Evolutionary conservation across 2,797 vertebrate genomes (phyloP).

Genomic region (Coluber constrictor): DNA sequence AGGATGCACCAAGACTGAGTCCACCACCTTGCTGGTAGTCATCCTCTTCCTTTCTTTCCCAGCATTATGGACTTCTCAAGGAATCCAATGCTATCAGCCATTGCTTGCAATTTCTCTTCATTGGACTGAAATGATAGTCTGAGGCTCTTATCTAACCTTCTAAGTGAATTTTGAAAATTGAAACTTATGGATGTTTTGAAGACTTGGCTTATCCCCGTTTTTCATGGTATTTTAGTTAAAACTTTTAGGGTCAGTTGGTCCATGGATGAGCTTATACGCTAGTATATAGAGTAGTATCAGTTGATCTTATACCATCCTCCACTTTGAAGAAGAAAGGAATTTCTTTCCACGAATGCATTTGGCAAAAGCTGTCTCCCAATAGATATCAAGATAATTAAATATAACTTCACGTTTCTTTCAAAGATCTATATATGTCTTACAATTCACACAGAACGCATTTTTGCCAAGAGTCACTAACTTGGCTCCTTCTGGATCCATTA

Average conservation of each 20-base stretch:
- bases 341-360: neutral
- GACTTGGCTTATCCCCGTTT: neutral
- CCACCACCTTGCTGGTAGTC: neutral
- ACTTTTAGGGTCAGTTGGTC: neutral
- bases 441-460: constrained; percentile 13
- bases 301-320: neutral
- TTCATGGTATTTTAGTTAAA: neutral
- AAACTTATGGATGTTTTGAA: neutral
- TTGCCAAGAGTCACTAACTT: constrained; percentile 22
- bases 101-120: neutral
- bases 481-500: neutral
- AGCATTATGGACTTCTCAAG: neutral
- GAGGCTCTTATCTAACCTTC: neutral
- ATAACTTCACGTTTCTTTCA: neutral
- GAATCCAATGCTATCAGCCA: neutral
- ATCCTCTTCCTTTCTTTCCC: neutral
- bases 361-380: neutral
- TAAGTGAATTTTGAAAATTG: neutral
- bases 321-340: neutral
- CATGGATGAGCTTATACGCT: neutral
- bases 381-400: neutral
- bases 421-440: neutral
- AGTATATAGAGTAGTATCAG: neutral
- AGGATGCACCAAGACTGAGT: neutral
- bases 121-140: neutral